Base-by-base conservation (phyloP, 2,888 invertebrate genomes). In the Drosophila recens region DNA sequence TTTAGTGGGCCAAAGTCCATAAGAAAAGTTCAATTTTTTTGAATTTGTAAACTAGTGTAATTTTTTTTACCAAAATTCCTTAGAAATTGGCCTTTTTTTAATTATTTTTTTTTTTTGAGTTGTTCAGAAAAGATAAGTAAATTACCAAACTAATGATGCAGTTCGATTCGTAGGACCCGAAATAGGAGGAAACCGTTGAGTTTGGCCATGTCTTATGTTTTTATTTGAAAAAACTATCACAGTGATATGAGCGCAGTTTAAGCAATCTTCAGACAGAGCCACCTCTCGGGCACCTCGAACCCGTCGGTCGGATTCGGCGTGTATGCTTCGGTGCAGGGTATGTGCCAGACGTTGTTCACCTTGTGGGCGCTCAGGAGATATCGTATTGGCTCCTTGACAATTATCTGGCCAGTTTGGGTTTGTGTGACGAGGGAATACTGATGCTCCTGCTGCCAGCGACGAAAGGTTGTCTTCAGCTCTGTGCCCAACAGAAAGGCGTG, bases 391-490 rank as follows among this genome's bases (percentile, higher is more conserved):
- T 93, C 90, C 94, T 93, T 93, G 15, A 94, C 94, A 90, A 94
- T 81, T 1, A 94, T 93, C 69, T 90, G 91, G 15, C 93, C 94
- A 45, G 89, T 80, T 4, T 91, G 85, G 1, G 91, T 91, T 36
- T 93, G 92, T 20, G 91, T 91, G 0, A 93, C 49, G 15, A 94
- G 81, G 9, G 93, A 92, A 74, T 93, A 93, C 89, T 96, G 97
- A 89, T 96, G 95, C 75, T 95, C 94, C 89, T 95, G 94, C 90
- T 97, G 96, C 98, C 98, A 98, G 72, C 95, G 94, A 74, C 94
- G 94, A 90, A 98, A 98, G 3, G 95, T 86, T 10, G 91, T 89
- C 70, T 94, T 94, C 9, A 96, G 90, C 0, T 93, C 90, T 69
- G 95, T 93, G 13, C 94, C 93, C 46, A 98, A 90, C 13, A 94